These are phyloP conservation scores for Meloidogyne hapla DNA, from an alignment of 1,140 invertebrate genomes.

Conservation along the genomic window DNA sequence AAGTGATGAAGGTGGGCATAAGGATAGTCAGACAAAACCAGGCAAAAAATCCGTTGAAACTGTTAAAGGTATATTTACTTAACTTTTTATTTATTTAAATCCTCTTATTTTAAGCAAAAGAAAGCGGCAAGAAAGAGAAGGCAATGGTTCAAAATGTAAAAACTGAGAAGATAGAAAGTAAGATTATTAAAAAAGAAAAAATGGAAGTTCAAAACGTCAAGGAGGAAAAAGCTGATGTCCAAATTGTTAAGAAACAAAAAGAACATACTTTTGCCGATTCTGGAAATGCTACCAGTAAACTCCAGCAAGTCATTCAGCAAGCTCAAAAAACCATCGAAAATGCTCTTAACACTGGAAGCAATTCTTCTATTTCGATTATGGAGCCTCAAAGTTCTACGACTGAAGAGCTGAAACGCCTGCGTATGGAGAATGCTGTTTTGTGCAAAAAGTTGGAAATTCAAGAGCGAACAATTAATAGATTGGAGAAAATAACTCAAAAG, in stretches of 20 bases:
- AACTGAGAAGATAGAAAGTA: background rate
- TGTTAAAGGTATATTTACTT: background rate
- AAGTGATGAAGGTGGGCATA: background rate
- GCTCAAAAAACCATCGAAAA: constrained; percentile 21
- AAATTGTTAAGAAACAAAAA: background rate
- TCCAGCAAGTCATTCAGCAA: constrained; percentile 21
- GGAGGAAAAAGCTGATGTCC: background rate
- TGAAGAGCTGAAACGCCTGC: background rate
- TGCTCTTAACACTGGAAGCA: background rate
- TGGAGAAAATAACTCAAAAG: constrained; percentile 12
- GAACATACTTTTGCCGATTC: background rate
- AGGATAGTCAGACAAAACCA: background rate
- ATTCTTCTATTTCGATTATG: background rate
- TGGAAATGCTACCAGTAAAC: constrained; percentile 4
- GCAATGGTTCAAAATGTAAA: background rate
- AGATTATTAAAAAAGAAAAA: background rate
- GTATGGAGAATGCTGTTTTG: background rate
- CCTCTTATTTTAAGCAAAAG: background rate
- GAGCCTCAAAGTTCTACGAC: background rate
- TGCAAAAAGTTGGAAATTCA: background rate
- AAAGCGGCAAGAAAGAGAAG: background rate
- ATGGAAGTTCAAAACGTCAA: background rate
- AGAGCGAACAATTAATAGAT: constrained; percentile 1
- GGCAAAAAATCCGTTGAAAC: background rate
- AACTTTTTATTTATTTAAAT: background rate